phyloP scores from a whole-genome alignment of 2,113 vertebrate genomes.

The Albula goreensis region DNA sequence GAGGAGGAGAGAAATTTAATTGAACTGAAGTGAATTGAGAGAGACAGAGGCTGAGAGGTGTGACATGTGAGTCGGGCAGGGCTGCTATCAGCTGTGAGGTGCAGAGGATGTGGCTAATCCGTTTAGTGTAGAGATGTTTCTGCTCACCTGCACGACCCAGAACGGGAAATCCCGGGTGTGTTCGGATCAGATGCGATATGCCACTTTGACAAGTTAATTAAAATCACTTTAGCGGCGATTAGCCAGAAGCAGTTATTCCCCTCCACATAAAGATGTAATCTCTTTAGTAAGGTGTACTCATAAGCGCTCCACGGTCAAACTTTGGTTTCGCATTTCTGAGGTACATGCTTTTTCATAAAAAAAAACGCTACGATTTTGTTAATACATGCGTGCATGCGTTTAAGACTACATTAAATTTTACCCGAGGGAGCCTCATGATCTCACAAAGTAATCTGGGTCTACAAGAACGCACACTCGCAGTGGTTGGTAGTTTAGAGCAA shows the following conservation, averaged over 20 bases:
- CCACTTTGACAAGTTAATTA: constrained; percentile 35
- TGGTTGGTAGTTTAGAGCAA: background rate
- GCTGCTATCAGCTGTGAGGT: background rate
- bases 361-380: too few relatives aligned
- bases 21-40: background rate
- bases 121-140: background rate
- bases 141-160: background rate
- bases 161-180: constrained; percentile 15
- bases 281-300: constrained; percentile 16
- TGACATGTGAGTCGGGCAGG: background rate
- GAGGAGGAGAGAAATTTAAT: background rate
- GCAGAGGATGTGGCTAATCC: background rate
- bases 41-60: background rate
- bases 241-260: constrained; percentile 23
- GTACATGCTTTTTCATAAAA: too few relatives aligned
- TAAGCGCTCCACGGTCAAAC: background rate
- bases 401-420: background rate
- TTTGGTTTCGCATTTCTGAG: constrained; percentile 1
- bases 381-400: too few relatives aligned
- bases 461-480: background rate
- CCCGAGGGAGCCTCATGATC: background rate
- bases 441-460: background rate
- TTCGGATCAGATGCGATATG: constrained; percentile 4
- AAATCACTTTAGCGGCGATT: constrained; percentile 34
- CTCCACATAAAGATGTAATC: constrained; percentile 27